These are phyloP conservation scores for Anorthoa munda DNA, from an alignment of 2,888 invertebrate genomes.

Conservation along the genomic window DNA sequence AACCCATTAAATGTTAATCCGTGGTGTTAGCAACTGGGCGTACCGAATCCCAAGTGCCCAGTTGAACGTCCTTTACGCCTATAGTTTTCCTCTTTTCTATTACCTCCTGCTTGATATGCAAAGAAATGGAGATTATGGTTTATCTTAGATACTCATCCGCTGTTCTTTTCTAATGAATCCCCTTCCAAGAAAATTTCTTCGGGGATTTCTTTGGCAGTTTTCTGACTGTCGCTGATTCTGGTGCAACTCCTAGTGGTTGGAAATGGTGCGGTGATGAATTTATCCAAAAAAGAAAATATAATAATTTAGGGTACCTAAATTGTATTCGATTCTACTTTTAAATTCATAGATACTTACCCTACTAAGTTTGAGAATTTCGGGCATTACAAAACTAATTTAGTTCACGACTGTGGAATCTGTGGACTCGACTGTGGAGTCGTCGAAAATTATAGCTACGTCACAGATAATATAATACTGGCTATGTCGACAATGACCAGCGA, in stretches of 20 bases:
- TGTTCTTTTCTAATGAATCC: background rate
- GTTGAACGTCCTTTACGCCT: background rate
- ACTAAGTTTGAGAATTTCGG: background rate
- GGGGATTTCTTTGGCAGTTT: background rate
- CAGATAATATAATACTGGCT: too few relatives aligned
- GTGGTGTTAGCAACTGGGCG: background rate
- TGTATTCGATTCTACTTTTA: background rate
- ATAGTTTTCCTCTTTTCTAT: background rate
- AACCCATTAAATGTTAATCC: background rate
- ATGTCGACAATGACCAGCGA: slow-evolving; percentile 10
- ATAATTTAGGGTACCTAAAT: background rate
- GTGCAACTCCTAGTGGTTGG: background rate
- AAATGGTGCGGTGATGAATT: background rate
- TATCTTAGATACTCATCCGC: background rate
- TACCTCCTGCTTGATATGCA: background rate
- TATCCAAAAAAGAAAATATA: background rate
- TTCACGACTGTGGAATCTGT: background rate
- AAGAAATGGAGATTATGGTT: background rate
- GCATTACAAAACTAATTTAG: background rate
- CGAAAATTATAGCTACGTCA: background rate
- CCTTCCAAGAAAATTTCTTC: background rate
- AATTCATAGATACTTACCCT: too few relatives aligned
- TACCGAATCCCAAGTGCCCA: background rate
- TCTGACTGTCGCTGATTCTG: too few relatives aligned
- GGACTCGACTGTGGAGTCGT: background rate